Conservation (phyloP, 2,797 vertebrate genomes). For the Cuniculus paca region DNA sequence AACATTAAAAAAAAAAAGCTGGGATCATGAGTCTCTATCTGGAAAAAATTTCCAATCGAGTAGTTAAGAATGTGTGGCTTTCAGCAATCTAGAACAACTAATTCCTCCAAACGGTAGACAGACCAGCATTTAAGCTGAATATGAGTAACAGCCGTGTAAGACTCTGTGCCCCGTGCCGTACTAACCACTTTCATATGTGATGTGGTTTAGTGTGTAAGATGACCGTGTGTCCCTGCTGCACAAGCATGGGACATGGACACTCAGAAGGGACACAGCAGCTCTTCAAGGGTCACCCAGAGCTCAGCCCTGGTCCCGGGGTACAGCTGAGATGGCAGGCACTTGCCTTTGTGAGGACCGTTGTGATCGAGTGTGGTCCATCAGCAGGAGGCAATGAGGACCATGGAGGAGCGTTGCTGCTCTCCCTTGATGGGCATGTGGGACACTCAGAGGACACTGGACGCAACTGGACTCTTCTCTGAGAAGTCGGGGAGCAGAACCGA, state of each 20-base stretch:
- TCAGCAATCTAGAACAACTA: constrained; percentile 1
- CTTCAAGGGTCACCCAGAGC: neutral
- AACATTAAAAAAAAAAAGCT: neutral
- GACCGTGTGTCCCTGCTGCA: neutral
- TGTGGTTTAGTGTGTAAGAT: neutral
- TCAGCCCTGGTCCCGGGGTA: accelerated
- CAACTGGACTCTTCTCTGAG: neutral
- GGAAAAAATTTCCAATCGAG: neutral
- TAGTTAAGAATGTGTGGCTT: neutral
- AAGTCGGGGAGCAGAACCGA: neutral
- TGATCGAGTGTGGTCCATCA: neutral
- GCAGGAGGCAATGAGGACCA: neutral
- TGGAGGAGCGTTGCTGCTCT: neutral
- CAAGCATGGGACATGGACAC: neutral
- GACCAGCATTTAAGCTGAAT: neutral
- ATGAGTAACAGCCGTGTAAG: neutral
- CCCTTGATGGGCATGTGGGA: neutral
- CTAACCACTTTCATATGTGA: neutral
- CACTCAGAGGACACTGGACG: neutral
- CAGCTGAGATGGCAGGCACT: neutral
- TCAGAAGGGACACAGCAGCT: neutral
- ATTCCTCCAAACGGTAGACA: neutral
- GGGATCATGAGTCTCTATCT: neutral
- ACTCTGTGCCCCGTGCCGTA: neutral
- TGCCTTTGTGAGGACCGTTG: neutral